A percentile compares a stretch with the other conserved stretches of the same genome.
These are phyloP conservation scores for Eolophus roseicapilla DNA, from an alignment of 2,113 vertebrate genomes.

Conservation along the genomic window DNA sequence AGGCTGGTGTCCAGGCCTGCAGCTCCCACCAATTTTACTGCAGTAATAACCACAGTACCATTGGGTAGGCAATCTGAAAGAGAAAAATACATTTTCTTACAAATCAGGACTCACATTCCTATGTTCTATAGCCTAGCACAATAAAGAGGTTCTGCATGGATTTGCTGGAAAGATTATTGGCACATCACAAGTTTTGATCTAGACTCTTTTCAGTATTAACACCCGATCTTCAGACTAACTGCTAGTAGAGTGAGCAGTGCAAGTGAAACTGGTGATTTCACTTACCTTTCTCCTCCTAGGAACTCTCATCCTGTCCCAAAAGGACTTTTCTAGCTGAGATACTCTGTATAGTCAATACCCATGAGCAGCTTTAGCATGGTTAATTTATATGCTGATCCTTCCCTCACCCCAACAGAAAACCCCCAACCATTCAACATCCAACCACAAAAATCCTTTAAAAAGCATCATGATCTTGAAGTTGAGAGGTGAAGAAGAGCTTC, in stretches of 20 bases:
- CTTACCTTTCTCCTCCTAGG: neutral
- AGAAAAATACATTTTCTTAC: neutral
- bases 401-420: accelerated
- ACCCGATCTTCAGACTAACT: neutral
- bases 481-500: neutral
- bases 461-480: neutral
- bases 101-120: neutral
- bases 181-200: neutral
- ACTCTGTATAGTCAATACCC: neutral
- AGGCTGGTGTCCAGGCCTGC: constrained; percentile 24
- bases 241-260: neutral
- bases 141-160: neutral
- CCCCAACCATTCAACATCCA: neutral
- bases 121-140: neutral
- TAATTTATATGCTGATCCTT: neutral
- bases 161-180: neutral
- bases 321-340: neutral
- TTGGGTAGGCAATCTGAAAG: constrained; percentile 59
- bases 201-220: neutral
- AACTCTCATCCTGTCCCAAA: neutral
- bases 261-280: neutral
- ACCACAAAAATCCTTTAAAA: neutral
- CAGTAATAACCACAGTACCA: constrained; percentile 52
- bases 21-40: neutral
- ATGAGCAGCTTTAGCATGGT: neutral